Conservation (phyloP, 2,797 vertebrate species). For the Simalia tracyae region DNA sequence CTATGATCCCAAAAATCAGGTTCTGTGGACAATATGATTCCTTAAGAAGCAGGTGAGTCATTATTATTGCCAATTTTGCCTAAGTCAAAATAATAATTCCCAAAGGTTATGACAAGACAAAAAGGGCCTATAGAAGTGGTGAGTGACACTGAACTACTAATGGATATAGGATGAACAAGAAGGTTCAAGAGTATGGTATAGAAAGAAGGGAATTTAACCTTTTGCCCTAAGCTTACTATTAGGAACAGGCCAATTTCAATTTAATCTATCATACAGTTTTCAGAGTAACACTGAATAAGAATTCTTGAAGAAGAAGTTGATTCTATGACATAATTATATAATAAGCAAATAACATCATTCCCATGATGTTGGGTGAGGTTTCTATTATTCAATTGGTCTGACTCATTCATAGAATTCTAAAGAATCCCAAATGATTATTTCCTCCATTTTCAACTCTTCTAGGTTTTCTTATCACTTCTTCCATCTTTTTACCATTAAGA, state of each 20-base stretch:
- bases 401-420: background rate
- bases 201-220: too few species aligned
- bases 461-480: background rate
- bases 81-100: background rate
- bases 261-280: background rate
- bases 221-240: background rate
- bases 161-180: background rate
- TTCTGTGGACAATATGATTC: background rate
- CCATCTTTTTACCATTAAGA: background rate
- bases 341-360: background rate
- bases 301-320: background rate
- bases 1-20: background rate
- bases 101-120: background rate
- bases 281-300: background rate
- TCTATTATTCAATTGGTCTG: background rate
- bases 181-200: too few species aligned
- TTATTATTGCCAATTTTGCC: background rate
- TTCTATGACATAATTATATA: background rate
- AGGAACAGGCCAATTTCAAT: background rate
- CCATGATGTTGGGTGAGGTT: background rate
- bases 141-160: background rate
- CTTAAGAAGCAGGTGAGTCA: background rate
- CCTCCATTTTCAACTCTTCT: background rate
- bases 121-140: background rate
- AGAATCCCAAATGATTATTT: background rate